Percentiles rank a stretch among this genome's conserved stretches.
phyloP scores from a whole-genome alignment of 2,888 invertebrate species.

The Xanthia icteritia region DNA sequence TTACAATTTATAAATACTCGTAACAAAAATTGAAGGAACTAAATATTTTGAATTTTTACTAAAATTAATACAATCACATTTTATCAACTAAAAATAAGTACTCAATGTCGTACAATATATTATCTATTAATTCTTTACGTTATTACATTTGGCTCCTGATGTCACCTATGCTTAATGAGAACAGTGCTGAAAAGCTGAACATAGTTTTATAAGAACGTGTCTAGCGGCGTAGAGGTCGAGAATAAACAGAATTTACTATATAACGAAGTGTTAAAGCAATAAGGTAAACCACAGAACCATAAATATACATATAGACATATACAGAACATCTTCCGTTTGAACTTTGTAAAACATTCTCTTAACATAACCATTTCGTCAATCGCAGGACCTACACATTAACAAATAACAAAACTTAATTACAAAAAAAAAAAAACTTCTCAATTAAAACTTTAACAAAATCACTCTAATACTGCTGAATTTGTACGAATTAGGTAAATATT shows the following conservation, averaged over 20 bases:
- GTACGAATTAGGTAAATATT: slow-evolving; percentile 89
- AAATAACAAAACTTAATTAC: slow-evolving; percentile 90
- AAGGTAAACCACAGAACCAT: slow-evolving; percentile 68
- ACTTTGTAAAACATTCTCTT: slow-evolving; percentile 68
- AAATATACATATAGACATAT: slow-evolving; percentile 63
- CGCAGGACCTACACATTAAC: slow-evolving; percentile 81
- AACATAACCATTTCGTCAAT: slow-evolving; percentile 75
- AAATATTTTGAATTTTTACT: slow-evolving; percentile 86
- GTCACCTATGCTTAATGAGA: slow-evolving; percentile 74
- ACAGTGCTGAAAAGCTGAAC: slow-evolving; percentile 73
- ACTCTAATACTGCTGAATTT: slow-evolving; percentile 90
- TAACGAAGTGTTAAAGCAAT: slow-evolving; percentile 64
- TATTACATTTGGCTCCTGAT: slow-evolving; percentile 89
- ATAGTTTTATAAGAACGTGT: slow-evolving; percentile 58
- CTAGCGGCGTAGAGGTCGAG: slow-evolving; percentile 54
- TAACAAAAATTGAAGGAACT: slow-evolving; percentile 90
- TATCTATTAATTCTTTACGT: slow-evolving; percentile 83
- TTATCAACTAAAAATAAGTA: slow-evolving; percentile 85
- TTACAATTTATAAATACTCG: slow-evolving; percentile 87
- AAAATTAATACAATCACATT: slow-evolving; percentile 85
- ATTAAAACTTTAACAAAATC: slow-evolving; percentile 90
- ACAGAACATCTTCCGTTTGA: slow-evolving; percentile 68
- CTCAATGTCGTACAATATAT: slow-evolving; percentile 82
- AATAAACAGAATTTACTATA: slow-evolving; percentile 63
- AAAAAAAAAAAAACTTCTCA: slow-evolving; percentile 79